phyloP scores from a whole-genome alignment of 2,797 vertebrate genomes.

The Aselliscus stoliczkanus region DNA sequence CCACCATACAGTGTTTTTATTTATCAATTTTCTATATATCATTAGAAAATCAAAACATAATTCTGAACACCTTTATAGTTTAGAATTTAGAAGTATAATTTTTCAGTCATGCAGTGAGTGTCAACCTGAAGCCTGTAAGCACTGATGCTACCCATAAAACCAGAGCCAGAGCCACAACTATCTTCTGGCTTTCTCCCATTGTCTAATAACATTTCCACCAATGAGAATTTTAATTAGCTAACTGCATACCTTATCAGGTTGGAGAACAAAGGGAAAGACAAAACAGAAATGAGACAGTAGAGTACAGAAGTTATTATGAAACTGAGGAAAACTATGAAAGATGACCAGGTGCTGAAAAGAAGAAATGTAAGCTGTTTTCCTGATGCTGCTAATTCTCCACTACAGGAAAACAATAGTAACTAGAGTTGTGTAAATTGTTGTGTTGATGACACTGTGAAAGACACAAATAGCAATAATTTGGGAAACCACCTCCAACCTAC shows the following conservation, averaged over 20 bases:
- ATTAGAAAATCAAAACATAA: neutral
- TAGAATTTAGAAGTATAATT: neutral
- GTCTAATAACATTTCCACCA: slow-evolving; percentile 81
- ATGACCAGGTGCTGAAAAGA: slow-evolving; percentile 92
- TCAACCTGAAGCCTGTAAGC: neutral
- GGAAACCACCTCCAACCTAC: slow-evolving; percentile 89
- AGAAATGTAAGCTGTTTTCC: slow-evolving; percentile 87
- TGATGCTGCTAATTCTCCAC: slow-evolving; percentile 88
- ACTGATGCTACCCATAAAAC: neutral
- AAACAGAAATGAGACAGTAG: slow-evolving; percentile 86
- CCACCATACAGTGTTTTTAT: neutral
- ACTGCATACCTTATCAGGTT: slow-evolving; percentile 86
- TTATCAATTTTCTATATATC: neutral
- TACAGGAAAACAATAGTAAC: slow-evolving; percentile 89
- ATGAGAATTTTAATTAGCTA: slow-evolving; percentile 79
- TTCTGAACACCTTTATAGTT: neutral
- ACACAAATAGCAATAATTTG: slow-evolving; percentile 80
- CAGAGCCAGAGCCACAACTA: neutral
- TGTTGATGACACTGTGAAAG: slow-evolving; percentile 89
- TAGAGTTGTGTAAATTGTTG: slow-evolving; percentile 87
- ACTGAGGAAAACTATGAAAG: slow-evolving; percentile 92
- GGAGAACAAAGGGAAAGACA: slow-evolving; percentile 93
- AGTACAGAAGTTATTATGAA: slow-evolving; percentile 91
- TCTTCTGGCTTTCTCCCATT: neutral
- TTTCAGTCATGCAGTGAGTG: neutral